Base-by-base conservation (phyloP, 35 echinoderm and acorn worm species). In the Lytechinus variegatus region DNA sequence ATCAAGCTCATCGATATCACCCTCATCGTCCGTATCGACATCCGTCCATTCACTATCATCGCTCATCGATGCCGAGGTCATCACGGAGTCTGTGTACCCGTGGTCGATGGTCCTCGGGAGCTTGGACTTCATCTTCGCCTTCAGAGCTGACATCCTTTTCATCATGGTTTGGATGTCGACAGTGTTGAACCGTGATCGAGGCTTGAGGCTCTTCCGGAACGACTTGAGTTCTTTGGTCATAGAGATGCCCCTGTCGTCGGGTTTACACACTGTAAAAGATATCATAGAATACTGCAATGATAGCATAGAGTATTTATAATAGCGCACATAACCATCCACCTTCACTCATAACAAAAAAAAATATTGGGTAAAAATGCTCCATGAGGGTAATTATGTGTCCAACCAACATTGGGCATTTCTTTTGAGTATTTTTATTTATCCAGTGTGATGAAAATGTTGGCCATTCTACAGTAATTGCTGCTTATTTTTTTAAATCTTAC, bases 161-260 rank as follows among this genome's bases (percentile, higher is more conserved):
- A 86, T 44, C 91, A 97, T 94, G 16, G 57, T 91, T 6, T 55
- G 87, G 54, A 97, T 89, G 54, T 97, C 94, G 12, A 95, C 95
- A 33, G 92, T 91, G 27, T 97, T 95, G 71, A 97, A 93, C 27
- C 97, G 94, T 58, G 94, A 95, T 52, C 95, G 94, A 29, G 97
- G 97, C 58, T 97, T 96, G 14, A 97, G 94, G 8, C 96, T 87
- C 51, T 95, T 54, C 5, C 95, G 95, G 79, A 97, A 97, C 16
- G 86, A 57, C 29, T 91, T 87, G 3, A 96, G 95, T 54, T 97
- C 97, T 27, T 91, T 60, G 0, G 93, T 93, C 29, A 97, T 94
- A 10, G 93, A 8, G 27, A 89, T 14, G 44, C 96, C 92, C 54
- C 86, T 54, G n/a, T 52, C 29, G 13, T 86, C 7, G n/a, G 66